Conservation (phyloP, 2,797 vertebrate species). For the Scarus forsteni region DNA sequence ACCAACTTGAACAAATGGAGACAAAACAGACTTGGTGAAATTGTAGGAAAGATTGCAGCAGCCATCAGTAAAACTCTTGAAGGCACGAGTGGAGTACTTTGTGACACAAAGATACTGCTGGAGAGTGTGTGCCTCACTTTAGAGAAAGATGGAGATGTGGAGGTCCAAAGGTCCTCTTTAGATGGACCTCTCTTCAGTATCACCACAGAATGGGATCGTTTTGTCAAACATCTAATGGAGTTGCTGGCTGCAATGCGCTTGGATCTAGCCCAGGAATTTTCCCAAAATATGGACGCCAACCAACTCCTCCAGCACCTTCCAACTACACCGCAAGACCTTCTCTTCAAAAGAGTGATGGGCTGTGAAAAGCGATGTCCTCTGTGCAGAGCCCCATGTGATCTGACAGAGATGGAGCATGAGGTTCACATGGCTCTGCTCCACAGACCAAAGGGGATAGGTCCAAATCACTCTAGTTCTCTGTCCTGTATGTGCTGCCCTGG, state of each 20-base stretch:
- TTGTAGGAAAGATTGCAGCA: conserved; percentile 69
- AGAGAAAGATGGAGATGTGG: conserved; percentile 67
- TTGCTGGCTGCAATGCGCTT: conserved; percentile 65
- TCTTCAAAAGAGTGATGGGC: conserved; percentile 72
- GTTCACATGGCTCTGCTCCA: conserved; percentile 74
- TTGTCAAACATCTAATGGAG: conserved; percentile 70
- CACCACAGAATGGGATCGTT: conserved; percentile 67
- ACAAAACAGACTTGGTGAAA: conserved; percentile 72
- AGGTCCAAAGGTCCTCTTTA: conserved; percentile 53
- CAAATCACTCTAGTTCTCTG: conserved; percentile 41
- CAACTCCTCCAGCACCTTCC: conserved; percentile 67
- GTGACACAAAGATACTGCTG: conserved; percentile 72
- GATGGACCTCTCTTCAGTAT: conserved; percentile 78
- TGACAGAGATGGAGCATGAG: conserved; percentile 59
- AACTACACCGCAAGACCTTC: conserved; percentile 63
- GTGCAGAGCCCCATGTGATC: conserved; percentile 78
- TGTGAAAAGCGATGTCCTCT: conserved; percentile 78
- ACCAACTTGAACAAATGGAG: conserved; percentile 54
- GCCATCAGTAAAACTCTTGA: conserved; percentile 65
- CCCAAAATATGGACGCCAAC: conserved; percentile 41
- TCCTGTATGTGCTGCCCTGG: conserved; percentile 42
- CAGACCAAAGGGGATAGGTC: conserved; percentile 72
- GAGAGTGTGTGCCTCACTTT: conserved; percentile 74
- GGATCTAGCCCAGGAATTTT: conserved; percentile 69
- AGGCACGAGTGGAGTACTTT: conserved; percentile 45